These are phyloP conservation scores for Ladona fulva DNA, from an alignment of 1,140 invertebrate genomes.

Conservation along the genomic window DNA sequence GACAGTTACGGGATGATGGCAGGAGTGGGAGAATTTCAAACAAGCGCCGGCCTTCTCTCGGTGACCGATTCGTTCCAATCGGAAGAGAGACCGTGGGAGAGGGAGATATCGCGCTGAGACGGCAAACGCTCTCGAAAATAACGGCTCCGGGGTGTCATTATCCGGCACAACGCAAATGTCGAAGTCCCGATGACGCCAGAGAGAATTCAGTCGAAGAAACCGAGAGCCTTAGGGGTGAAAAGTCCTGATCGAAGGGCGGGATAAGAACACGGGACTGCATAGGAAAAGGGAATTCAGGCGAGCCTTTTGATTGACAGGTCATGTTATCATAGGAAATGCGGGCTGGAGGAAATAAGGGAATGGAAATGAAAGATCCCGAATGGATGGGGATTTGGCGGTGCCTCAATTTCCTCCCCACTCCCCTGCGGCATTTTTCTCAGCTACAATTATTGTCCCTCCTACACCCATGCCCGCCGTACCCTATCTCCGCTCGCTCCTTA, in stretches of 20 bases:
- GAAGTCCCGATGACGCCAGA: not conserved
- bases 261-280: not conserved
- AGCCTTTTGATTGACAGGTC: not conserved
- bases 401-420: not conserved
- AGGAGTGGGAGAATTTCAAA: no score
- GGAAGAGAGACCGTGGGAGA: not conserved
- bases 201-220: no score
- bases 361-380: not conserved
- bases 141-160: not conserved
- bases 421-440: not conserved
- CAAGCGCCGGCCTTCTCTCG: no score
- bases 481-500: not conserved
- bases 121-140: not conserved
- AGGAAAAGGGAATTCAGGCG: no score
- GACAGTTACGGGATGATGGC: no score
- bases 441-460: not conserved
- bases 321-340: not conserved
- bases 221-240: no score
- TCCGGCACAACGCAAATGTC: no score
- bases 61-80: no score
- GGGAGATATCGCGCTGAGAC: not conserved
- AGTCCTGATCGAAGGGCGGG: not conserved
- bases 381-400: not conserved
- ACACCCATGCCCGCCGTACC: not conserved
- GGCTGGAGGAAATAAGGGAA: not conserved